Base-by-base conservation (phyloP, 2,797 vertebrate genomes). In the Scolopax bukidnonensis region DNA sequence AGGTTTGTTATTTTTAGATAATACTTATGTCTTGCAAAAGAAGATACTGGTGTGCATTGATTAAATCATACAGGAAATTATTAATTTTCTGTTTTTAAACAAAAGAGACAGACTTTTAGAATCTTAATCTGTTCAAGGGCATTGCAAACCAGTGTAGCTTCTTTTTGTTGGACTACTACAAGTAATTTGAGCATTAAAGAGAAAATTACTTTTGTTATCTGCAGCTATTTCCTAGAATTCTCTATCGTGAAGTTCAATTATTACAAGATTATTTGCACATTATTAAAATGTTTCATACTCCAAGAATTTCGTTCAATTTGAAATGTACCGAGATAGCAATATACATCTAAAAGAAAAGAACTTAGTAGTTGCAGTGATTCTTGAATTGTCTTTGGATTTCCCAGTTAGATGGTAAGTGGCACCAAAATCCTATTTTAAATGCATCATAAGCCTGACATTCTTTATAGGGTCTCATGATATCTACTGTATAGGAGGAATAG, bases 71-170 rank as follows among this genome's bases (percentile, higher is more conserved):
- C 30, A 82, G 57, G 61, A 93, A 93, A 81, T 86, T 25, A 96
- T 77, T 95, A 53, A 78, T 92, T 95, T 94, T 95, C 77, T 86
- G 30, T 1, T 93, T 90, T 93, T 90, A 94, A 95, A 95, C 70
- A 90, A 95, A 75, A 94, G 80, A 93, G 70, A 57, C 30, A 78
- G 48, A 24, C 88, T 95, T 91, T 91, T 92, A 92, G 43, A 89
- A 92, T 67, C 67, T 57, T 95, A 60, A 92, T 97, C 89, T 97
- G 82, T 93, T 97, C 97, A 89, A 97, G 93, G 67, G 67, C 61
- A 56, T 89, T 94, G 67, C 57, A 95, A 93, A 60, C 75, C 56
- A 88, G 32, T 23, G 16, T 40, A 84, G 71, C 65, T 96, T 87
- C 90, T 96, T 95, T 95, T 67, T 76, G 56, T 89, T 81, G 33